A percentile compares a stretch with the other conserved stretches of the same genome.
Conservation (phyloP, 2,113 vertebrate genomes). For the Triplophysa tibetana region DNA sequence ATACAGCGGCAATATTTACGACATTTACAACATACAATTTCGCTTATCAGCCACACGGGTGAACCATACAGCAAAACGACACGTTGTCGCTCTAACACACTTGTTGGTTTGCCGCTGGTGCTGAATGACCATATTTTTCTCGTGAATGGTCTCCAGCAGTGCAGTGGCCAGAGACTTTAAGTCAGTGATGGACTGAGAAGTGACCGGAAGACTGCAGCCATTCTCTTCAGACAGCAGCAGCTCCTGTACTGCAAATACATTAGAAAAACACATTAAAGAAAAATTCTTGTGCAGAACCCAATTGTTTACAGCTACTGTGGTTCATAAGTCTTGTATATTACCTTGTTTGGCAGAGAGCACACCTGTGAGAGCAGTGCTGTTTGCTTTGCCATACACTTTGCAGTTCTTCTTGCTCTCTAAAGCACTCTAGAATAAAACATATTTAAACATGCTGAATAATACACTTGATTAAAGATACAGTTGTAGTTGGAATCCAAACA, state of each 20-base stretch:
- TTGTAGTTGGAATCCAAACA: background rate
- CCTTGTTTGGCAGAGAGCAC: constrained; percentile 98
- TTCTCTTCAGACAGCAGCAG: constrained; percentile 87
- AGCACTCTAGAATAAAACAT: constrained; percentile 78
- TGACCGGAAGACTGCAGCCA: constrained; percentile 91
- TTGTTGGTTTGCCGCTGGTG: constrained; percentile 98
- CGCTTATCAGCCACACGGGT: no score
- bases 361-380: constrained; percentile 90
- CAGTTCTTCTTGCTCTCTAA: constrained; percentile 90
- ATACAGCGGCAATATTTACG: no score
- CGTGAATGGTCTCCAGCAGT: constrained; percentile 94
- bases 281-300: background rate
- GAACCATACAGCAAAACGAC: no score
- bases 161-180: constrained; percentile 95
- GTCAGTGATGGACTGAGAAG: constrained; percentile 93
- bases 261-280: background rate
- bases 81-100: constrained; percentile 49
- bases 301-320: background rate
- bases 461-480: background rate
- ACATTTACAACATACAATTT: no score
- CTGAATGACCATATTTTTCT: constrained; percentile 97
- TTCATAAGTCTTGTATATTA: constrained; percentile 53
- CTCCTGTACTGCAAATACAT: constrained; percentile 82
- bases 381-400: constrained; percentile 80
- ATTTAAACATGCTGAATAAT: background rate